Conservation (phyloP, 2,797 vertebrate genomes). For the Silurus lanzhouensis region DNA sequence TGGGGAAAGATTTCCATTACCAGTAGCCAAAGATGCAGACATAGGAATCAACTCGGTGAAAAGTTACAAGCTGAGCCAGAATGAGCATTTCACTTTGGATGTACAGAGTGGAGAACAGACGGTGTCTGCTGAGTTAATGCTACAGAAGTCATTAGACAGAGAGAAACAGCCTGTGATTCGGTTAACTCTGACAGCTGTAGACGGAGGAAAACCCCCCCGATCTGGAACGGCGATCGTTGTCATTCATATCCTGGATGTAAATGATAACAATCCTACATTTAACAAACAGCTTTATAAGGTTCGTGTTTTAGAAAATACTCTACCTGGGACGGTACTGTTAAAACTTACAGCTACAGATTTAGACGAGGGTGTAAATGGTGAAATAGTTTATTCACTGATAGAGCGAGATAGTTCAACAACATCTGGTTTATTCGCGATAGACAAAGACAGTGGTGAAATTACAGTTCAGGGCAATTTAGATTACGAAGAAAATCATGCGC, state of each 20-base stretch:
- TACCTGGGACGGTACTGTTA: conserved; percentile 43
- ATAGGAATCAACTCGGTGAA: conserved; percentile 78
- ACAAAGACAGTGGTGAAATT: conserved; percentile 72
- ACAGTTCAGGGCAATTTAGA: conserved; percentile 76
- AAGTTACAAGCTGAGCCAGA: conserved; percentile 81
- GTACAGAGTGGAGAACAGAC: conserved; percentile 59
- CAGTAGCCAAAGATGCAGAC: conserved; percentile 84
- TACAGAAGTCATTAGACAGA: conserved; percentile 72
- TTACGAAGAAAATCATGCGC: conserved; percentile 77
- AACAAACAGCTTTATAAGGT: conserved; percentile 67
- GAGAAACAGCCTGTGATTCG: conserved; percentile 67
- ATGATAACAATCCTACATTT: conserved; percentile 72
- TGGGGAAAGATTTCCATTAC: conserved; percentile 80
- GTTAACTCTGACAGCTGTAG: conserved; percentile 68
- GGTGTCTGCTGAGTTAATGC: conserved; percentile 69
- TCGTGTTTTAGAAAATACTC: conserved; percentile 64
- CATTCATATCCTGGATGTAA: conserved; percentile 66
- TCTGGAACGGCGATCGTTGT: conserved; percentile 64
- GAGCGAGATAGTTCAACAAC: conserved; percentile 25
- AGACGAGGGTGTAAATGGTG: conserved; percentile 70
- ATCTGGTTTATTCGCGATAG: conserved; percentile 65
- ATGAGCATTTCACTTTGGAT: conserved; percentile 80
- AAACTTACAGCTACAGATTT: conserved; percentile 67
- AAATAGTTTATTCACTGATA: conserved; percentile 66
- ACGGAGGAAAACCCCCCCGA: conserved; percentile 66